Evolutionary conservation across 2,113 vertebrate genomes (phyloP).

Genomic region (Rhinoptilus africanus): DNA sequence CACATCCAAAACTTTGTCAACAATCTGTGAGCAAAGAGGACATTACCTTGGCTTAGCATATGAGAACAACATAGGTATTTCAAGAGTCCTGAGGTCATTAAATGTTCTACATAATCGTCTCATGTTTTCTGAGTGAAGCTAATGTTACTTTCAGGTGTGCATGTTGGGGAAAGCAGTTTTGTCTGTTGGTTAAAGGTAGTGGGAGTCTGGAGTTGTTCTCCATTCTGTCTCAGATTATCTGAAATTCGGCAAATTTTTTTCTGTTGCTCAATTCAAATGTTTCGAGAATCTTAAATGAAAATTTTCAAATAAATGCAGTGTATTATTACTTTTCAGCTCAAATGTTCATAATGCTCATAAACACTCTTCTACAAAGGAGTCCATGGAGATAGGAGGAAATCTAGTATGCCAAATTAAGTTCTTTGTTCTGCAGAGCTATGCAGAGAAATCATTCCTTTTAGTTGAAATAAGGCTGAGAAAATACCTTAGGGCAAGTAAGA

Average conservation of each 20-base stretch:
- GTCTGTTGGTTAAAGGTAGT: not conserved
- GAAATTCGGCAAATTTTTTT: not conserved
- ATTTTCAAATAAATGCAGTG: not conserved
- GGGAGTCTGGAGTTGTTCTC: not conserved
- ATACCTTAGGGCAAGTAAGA: not conserved
- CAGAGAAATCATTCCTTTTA: not conserved
- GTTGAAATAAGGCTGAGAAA: not conserved
- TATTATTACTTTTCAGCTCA: not conserved
- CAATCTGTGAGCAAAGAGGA: not conserved
- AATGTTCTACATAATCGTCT: not conserved
- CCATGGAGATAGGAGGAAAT: not conserved
- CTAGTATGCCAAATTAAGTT: not conserved
- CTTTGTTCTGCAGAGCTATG: not conserved
- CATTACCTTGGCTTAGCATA: not conserved
- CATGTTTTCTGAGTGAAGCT: not conserved
- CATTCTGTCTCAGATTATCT: not conserved
- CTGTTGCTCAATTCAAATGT: not conserved
- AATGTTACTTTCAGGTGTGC: not conserved
- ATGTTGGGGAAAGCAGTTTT: not conserved
- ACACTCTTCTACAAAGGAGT: not conserved
- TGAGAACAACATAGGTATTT: not conserved
- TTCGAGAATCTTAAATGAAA: constrained; percentile 20
- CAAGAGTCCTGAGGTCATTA: not conserved
- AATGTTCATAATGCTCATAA: not conserved
- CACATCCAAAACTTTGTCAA: not conserved